These are phyloP conservation scores for Typhlichthys eigenmanni DNA, from an alignment of 2,797 vertebrate genomes.

Conservation along the genomic window DNA sequence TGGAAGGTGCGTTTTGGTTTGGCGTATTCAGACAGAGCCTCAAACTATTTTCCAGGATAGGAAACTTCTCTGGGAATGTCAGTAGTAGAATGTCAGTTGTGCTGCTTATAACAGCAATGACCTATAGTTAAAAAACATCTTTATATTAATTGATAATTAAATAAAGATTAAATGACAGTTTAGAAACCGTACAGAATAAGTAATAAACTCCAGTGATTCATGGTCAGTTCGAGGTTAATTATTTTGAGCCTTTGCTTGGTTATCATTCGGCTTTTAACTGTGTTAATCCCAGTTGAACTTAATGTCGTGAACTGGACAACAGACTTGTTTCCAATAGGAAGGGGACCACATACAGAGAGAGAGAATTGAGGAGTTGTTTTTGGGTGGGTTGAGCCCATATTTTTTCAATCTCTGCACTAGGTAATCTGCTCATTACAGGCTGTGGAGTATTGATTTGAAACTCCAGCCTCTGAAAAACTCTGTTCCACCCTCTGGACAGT, in stretches of 20 bases:
- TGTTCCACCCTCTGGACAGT: conserved; percentile 53
- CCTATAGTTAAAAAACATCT: not conserved
- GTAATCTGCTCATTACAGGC: conserved; percentile 53
- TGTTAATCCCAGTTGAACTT: conserved; percentile 12
- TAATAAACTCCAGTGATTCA: conserved; percentile 13
- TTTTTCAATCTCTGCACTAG: conserved; percentile 33
- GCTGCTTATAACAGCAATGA: conserved; percentile 12
- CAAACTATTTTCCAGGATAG: conserved; percentile 23
- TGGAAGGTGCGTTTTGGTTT: conserved; percentile 37
- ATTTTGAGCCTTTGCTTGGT: conserved; percentile 7
- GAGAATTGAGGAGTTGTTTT: conserved; percentile 15
- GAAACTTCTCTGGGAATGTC: conserved; percentile 39
- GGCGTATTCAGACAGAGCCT: conserved; percentile 23
- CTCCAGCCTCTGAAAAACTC: conserved; percentile 50
- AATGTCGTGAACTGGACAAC: conserved; percentile 2
- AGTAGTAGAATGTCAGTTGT: conserved; percentile 2
- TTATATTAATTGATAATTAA: not conserved
- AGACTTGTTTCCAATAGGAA: not conserved
- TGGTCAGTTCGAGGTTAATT: conserved; percentile 21
- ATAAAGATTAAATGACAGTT: not conserved
- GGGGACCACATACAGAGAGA: conserved; percentile 1
- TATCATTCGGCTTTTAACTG: conserved; percentile 10
- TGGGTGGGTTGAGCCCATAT: conserved; percentile 24
- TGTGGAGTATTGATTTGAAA: conserved; percentile 60
- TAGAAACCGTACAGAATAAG: not conserved